Base-by-base conservation (phyloP, 2,113 vertebrate species). In the Podarcis muralis region DNA sequence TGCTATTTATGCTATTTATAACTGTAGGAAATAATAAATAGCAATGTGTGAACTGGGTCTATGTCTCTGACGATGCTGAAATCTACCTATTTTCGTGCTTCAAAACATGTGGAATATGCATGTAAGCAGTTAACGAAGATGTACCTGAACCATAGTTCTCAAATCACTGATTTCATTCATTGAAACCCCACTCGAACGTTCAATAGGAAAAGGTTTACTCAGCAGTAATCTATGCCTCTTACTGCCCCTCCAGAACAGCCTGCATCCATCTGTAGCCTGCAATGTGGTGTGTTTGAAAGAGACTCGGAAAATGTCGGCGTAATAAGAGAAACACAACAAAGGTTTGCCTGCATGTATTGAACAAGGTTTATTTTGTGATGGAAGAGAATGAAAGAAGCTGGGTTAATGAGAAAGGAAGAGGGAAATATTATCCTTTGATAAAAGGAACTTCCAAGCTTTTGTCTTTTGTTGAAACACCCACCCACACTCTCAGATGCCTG, bases 321-420 rank as follows among this genome's bases (percentile, higher is more conserved):
- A 87, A 90, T 81, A 92, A 95, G 35, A 91, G 85, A 78, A 93
- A 27, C 20, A 23, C 16, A 90, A 62, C 76, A 83, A 30, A 76
- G 69, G 76, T 4, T 59, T 83, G 69, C 53, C 37, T 65, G 27
- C 18, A 8, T 25, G 53, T 75, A 62, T 75, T 66, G 81, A 91
- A 30, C 25, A 82, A 20, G 68, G 69, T 16, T 85, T 93, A 76
- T 92, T 92, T 81, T 76, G 89, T 86, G 86, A 74, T 89, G 84
- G 9, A 83, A 18, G 68, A 8, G 65, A 90, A 23, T 30, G 85
- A 87, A 25, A 89, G 77, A 27, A 90, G 27, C 75, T 83, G 32
- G 87, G 59, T 30, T 85, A 68, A 30, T 87, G 62, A 43, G 32
- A 91, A 53, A 1, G 83, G 43, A 88, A 40, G 20, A 90, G 93